These are phyloP conservation scores for Homarus americanus DNA, from an alignment of 1,140 invertebrate genomes.

Conservation along the genomic window DNA sequence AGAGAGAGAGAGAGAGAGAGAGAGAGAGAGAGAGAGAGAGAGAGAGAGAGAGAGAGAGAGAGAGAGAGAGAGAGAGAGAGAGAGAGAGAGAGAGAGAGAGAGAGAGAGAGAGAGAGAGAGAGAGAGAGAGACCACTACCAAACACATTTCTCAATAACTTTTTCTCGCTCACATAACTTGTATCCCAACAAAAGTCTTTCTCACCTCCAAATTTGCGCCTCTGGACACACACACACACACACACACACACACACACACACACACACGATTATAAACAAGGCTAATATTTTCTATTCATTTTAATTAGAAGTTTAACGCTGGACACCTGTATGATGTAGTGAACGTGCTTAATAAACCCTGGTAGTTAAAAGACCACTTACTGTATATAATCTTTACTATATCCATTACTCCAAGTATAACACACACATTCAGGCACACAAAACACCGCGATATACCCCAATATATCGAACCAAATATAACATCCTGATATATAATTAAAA, in stretches of 20 bases:
- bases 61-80: constrained; percentile 17
- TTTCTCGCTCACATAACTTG: not conserved
- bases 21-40: constrained; percentile 14
- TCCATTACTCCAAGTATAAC: too few relatives aligned
- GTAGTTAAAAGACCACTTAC: too few relatives aligned
- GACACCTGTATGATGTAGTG: too few relatives aligned
- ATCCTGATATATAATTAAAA: too few relatives aligned
- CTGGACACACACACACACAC: not conserved
- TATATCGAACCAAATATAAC: too few relatives aligned
- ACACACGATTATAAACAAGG: too few relatives aligned
- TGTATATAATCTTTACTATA: too few relatives aligned
- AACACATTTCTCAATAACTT: not conserved
- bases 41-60: constrained; percentile 10
- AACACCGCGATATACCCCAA: not conserved
- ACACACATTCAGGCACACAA: too few relatives aligned
- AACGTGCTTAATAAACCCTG: too few relatives aligned
- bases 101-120: not conserved
- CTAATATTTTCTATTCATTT: too few relatives aligned
- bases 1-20: constrained; percentile 4
- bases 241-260: not conserved
- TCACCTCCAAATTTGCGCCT: too few relatives aligned
- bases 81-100: constrained; percentile 4
- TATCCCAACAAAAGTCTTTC: not conserved
- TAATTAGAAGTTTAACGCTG: too few relatives aligned
- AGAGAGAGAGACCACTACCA: not conserved